Base-by-base conservation (phyloP, 2,113 vertebrate species). In the Sigmodon hispidus region DNA sequence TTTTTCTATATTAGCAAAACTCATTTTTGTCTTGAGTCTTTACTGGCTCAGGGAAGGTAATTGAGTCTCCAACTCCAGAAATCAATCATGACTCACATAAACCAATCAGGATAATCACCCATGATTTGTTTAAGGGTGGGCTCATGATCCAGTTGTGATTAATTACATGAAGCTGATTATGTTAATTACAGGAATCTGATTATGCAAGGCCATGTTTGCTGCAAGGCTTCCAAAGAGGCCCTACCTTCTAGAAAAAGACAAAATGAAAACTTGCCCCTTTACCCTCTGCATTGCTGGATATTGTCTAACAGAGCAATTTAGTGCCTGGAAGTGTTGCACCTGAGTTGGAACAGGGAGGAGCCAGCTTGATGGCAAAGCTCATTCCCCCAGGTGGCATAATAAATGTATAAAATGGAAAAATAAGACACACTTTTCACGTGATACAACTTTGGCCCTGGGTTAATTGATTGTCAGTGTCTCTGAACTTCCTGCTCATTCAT, bases 41-140 rank as follows among this genome's bases (percentile, higher is more conserved):
- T 40, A 16, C 69, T 70, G 63, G 52, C 40, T 93, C 22, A 7
- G 75, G 70, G 7, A 19, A 31, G 55, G 16, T 67, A 80, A 76
- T 19, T 69, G 9, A 52, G n/a, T 79, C 45, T 89, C 22, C 72
- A 29, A 31, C 21, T 73, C 31, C 1, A 61, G 67, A 61, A 48
- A 50, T 72, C 90, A 87, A 59, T 81, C 52, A n/a, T 26, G 65
- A 96, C 24, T 52, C 22, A 19, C 48, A 40, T 45, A 95, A 83
- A 55, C 57, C 81, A 80, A 48, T 94, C 79, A 72, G 48, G 22
- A 40, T 89, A 67, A 86, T 43, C 67, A 36, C 45, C 31, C 1
- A 45, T 87, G 80, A 72, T 76, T 48, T 89, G 65, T 92, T 93
- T 59, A 84, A 43, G 52, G 5, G 12, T 50, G 50, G 57, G 70